These are phyloP conservation scores for Hydropsyche betteni DNA, from an alignment of 2,888 invertebrate genomes.

Conservation along the genomic window DNA sequence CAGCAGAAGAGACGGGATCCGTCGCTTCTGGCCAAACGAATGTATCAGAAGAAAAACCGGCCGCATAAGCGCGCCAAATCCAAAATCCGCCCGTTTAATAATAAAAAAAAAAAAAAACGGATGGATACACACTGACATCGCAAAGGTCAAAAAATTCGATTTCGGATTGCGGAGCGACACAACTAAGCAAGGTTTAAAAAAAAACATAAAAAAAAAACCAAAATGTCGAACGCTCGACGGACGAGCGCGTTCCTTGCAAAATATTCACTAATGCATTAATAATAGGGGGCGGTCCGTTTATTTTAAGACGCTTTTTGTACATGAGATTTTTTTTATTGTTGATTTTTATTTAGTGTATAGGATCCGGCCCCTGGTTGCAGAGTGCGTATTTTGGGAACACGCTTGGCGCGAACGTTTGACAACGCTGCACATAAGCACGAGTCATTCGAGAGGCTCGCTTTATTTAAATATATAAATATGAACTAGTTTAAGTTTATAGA, in stretches of 20 bases:
- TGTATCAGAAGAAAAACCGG: constrained; percentile 72
- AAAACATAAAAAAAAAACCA: background rate
- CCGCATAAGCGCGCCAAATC: constrained; percentile 62
- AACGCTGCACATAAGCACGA: constrained; percentile 58
- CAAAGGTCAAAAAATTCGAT: too few relatives aligned
- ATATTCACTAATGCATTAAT: constrained; percentile 41
- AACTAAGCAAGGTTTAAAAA: background rate
- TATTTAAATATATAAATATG: background rate
- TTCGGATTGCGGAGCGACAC: too few relatives aligned
- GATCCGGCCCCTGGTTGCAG: constrained; percentile 24
- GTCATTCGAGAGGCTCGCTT: constrained; percentile 16
- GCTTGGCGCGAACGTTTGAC: constrained; percentile 63
- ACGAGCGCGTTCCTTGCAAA: constrained; percentile 48
- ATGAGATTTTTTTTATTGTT: constrained; percentile 36
- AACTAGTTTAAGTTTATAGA: constrained; percentile 6
- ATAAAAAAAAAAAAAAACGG: background rate
- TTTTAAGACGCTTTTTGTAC: constrained; percentile 36
- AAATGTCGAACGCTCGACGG: constrained; percentile 41
- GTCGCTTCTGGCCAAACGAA: constrained; percentile 75
- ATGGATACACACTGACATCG: too few relatives aligned
- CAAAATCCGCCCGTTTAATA: constrained; percentile 3
- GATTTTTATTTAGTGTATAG: constrained; percentile 14
- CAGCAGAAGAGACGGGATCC: constrained; percentile 70
- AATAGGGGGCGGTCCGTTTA: background rate
- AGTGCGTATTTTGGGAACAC: constrained; percentile 64